Evolutionary conservation across 2,113 vertebrate species (phyloP).

Genomic region (Labeo rohita): DNA sequence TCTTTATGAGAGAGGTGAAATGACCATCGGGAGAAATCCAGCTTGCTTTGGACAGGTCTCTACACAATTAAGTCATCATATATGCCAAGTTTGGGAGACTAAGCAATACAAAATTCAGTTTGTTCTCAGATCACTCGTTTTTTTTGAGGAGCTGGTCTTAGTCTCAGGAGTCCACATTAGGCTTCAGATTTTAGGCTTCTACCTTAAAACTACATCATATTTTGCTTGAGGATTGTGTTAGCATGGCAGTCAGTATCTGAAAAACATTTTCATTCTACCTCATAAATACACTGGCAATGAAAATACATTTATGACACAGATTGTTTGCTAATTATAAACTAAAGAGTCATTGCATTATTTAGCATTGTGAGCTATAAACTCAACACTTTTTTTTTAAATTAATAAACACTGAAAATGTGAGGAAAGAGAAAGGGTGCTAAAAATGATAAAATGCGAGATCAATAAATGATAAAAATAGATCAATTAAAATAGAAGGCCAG

Average conservation of each 20-base stretch:
- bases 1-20: conserved; percentile 44
- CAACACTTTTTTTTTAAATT: neutral
- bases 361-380: neutral
- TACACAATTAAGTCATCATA: conserved; percentile 26
- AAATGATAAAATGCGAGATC: neutral
- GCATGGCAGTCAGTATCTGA: neutral
- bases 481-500: neutral
- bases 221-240: neutral
- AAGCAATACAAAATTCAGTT: conserved; percentile 1
- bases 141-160: neutral
- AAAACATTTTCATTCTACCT: conserved; percentile 5
- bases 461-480: conserved; percentile 10
- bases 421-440: neutral
- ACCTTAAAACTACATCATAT: neutral
- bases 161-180: neutral
- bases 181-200: neutral
- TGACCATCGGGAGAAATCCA: conserved; percentile 24
- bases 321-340: conserved; percentile 31
- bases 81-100: conserved; percentile 25
- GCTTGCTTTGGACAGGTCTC: conserved; percentile 39
- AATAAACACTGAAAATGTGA: neutral
- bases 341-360: neutral
- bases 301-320: conserved; percentile 40
- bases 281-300: neutral
- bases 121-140: neutral